Evolutionary conservation across 2,888 invertebrate genomes (phyloP), one percentile per base, ranked within the genome.

Genomic region (Branchipolynoe longqiensis): DNA sequence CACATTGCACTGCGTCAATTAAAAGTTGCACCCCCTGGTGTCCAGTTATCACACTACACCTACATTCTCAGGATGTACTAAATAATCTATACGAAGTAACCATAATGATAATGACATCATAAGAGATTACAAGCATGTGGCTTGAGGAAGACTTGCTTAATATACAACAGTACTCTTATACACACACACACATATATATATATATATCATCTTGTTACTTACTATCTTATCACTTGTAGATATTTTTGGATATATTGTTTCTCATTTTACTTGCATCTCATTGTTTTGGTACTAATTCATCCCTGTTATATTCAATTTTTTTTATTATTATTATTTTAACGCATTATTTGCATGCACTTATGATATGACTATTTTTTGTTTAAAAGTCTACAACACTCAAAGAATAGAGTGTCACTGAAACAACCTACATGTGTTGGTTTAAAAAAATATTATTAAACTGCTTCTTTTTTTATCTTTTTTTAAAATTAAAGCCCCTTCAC

Each of bases 321-420:
- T n/a, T n/a, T n/a, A n/a, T n/a, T n/a, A n/a, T n/a, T n/a, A n/a
- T n/a, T 78, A 78, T 78, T 48, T 78, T 78, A 48, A 25, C 41
- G 28, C 54, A 78, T 78, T 78, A 78, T 78, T 78, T 78, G 78
- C 78, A 78, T 78, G 78, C 78, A 69, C 8, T 33, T 69, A 69
- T 36, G 38, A 69, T 69, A 33, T n/a, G n/a, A n/a, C n/a, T n/a
- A n/a, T n/a, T 38, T 69, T 62, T 69, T 69, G 69, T 69, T 69
- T 69, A 69, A 69, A 69, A 1, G 25, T 69, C 18, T 31, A 36
- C 69, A 36, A 22, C 69, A 69, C 36, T 69, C 33, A 69, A 33
- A 62, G 6, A 69, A 58, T 4, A n/a, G 62, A 62, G 38, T 69
- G 69, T 28, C 12, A 31, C 8, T 6, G 6, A 31, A 8, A 0